phyloP scores from a whole-genome alignment of 2,888 invertebrate species.

The Caenorhabditis macrosperma region DNA sequence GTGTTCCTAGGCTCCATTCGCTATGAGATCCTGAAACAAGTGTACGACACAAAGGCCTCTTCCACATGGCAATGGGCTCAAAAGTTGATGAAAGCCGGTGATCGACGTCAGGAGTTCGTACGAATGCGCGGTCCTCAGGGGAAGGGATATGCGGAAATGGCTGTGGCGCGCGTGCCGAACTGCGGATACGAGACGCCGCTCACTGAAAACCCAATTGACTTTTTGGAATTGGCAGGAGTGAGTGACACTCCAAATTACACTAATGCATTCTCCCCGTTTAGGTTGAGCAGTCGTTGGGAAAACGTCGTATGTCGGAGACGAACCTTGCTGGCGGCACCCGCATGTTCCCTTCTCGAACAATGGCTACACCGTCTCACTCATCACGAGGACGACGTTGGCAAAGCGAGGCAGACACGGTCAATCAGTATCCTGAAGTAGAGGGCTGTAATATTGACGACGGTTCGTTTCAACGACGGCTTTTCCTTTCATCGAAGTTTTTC shows the following conservation, averaged over 20 bases:
- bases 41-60: constrained; percentile 72
- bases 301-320: constrained; percentile 79
- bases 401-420: constrained; percentile 78
- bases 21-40: constrained; percentile 94
- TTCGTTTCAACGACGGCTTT: too few species aligned
- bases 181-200: constrained; percentile 95
- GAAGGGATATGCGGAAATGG: constrained; percentile 94
- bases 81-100: constrained; percentile 82
- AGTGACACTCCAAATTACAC: constrained; percentile 5
- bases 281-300: constrained; percentile 67
- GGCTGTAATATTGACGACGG: constrained; percentile 76
- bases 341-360: constrained; percentile 54
- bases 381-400: constrained; percentile 73
- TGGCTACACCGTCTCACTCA: constrained; percentile 61
- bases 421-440: constrained; percentile 80
- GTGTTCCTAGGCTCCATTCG: constrained; percentile 97
- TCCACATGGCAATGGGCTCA: constrained; percentile 80
- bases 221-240: constrained; percentile 69
- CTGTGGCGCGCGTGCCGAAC: constrained; percentile 83
- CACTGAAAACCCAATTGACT: constrained; percentile 84
- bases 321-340: constrained; percentile 71
- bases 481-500: too few species aligned
- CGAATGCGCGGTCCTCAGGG: constrained; percentile 97
- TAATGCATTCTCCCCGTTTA: constrained; percentile 27
- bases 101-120: constrained; percentile 91